Evolutionary conservation across 37 sponge, comb jelly and placozoan genomes (phyloP).

Genomic region (Lycopodina hypogea): DNA sequence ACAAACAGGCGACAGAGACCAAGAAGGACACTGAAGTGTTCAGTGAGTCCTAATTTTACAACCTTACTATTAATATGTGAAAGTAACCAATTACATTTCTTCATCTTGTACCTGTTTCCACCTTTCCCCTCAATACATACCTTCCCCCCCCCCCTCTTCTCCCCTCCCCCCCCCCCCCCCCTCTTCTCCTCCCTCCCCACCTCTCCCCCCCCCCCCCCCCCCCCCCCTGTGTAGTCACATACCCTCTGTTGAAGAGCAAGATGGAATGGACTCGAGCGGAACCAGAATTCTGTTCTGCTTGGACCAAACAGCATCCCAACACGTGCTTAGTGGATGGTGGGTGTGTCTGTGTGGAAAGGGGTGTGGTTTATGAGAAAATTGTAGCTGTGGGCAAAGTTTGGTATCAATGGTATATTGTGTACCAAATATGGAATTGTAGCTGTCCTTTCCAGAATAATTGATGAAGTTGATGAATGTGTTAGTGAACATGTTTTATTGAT

Average conservation of each 20-base stretch:
- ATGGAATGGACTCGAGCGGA: slow-evolving; percentile 50
- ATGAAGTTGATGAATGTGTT: too few relatives aligned
- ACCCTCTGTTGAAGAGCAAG: slow-evolving; percentile 64
- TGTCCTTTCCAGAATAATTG: too few relatives aligned
- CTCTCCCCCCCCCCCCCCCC: slow-evolving; percentile 1
- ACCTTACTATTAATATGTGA: background rate
- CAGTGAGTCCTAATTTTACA: background rate
- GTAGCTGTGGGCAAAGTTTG: too few relatives aligned
- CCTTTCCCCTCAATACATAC: background rate
- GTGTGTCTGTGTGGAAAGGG: background rate
- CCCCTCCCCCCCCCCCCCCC: background rate
- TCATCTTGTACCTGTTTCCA: background rate
- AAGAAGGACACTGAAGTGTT: background rate
- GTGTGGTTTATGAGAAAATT: too few relatives aligned
- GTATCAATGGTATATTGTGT: too few relatives aligned
- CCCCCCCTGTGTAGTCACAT: slow-evolving; percentile 20
- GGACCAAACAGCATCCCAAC: slow-evolving; percentile 57
- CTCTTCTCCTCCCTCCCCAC: background rate
- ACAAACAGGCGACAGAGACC: background rate
- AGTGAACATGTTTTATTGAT: too few relatives aligned
- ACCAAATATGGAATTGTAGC: too few relatives aligned
- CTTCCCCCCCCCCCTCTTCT: too few relatives aligned
- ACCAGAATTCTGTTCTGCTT: slow-evolving; percentile 53
- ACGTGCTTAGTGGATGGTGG: slow-evolving; percentile 72
- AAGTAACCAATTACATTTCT: background rate